Evolutionary conservation across 2,888 invertebrate species (phyloP).

Genomic region (Calameuta pallipes): DNA sequence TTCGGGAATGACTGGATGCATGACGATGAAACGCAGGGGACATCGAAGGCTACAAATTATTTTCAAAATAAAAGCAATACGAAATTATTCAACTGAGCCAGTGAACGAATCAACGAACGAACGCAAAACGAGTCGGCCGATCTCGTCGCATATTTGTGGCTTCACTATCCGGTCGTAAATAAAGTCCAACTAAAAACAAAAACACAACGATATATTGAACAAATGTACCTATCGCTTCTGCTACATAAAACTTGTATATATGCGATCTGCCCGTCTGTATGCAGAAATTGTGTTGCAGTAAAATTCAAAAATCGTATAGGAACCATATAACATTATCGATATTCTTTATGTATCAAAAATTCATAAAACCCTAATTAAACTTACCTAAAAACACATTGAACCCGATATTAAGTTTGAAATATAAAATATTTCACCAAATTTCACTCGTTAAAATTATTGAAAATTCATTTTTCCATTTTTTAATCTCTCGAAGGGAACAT

Average conservation of each 20-base stretch:
- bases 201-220: slow-evolving; percentile 62
- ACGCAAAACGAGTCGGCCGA: slow-evolving; percentile 45
- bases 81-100: slow-evolving; percentile 34
- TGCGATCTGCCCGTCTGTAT: background rate
- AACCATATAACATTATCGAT: background rate
- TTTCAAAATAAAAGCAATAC: slow-evolving; percentile 49
- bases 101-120: slow-evolving; percentile 30
- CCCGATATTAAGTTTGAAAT: background rate
- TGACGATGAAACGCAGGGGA: slow-evolving; percentile 9
- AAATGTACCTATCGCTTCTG: slow-evolving; percentile 65
- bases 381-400: background rate
- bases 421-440: background rate
- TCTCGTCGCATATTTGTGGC: slow-evolving; percentile 63
- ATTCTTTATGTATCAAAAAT: background rate
- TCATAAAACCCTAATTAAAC: background rate
- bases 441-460: background rate
- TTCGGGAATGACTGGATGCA: slow-evolving; percentile 40
- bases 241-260: slow-evolving; percentile 56
- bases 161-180: slow-evolving; percentile 63
- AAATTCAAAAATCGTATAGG: background rate
- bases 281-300: background rate
- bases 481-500: background rate
- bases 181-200: slow-evolving; percentile 61
- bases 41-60: slow-evolving; percentile 42
- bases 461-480: background rate